Base-by-base conservation (phyloP, 1,140 invertebrate species). In the Neotoxoptera formosana region DNA sequence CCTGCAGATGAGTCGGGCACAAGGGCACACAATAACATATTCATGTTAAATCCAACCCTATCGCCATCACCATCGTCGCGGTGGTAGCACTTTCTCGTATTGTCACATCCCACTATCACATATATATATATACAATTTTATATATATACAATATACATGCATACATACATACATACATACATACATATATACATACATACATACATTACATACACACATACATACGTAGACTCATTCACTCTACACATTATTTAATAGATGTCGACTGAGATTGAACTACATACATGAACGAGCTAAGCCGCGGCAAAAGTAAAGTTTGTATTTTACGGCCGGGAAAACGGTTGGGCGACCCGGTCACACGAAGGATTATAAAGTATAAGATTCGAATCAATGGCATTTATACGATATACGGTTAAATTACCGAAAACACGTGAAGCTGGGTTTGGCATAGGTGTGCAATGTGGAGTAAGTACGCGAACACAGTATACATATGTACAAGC, bases 11-110 rank as follows among this genome's bases (percentile, higher is more conserved):
- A 45, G 1, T 36, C 17, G 41, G 90, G 90, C 60, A 81, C 36
- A 91, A 7, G 41, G 90, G 90, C 60, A 81, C 36, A 91, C 11
- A 30, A 76, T 76, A 91, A 91, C 41, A 76, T 45, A 91, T 91
- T 91, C 90, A 76, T n/a, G 90, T 67, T 76, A 91, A 60, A 91
- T 67, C 41, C 60, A 17, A n/a, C 41, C 56, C 90, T 47, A 56
- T 36, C 34, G 23, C 23, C 89, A 45, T 67, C 53, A 41, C 23
- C 51, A 0, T 53, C 88, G 21, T 14, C 17, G 60, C n/a, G 30
- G 14, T 76, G n/a, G 60, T 76, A 76, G n/a, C 60, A 76, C 60
- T 76, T 76, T 76, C 30, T 76, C 30, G n/a, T 76, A 76, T 76
- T 30, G 60, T 76, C n/a, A 76, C 30, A 30, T 76, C 60, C n/a